Base-by-base conservation (phyloP, 2,797 vertebrate species). In the Amniataba percoides region DNA sequence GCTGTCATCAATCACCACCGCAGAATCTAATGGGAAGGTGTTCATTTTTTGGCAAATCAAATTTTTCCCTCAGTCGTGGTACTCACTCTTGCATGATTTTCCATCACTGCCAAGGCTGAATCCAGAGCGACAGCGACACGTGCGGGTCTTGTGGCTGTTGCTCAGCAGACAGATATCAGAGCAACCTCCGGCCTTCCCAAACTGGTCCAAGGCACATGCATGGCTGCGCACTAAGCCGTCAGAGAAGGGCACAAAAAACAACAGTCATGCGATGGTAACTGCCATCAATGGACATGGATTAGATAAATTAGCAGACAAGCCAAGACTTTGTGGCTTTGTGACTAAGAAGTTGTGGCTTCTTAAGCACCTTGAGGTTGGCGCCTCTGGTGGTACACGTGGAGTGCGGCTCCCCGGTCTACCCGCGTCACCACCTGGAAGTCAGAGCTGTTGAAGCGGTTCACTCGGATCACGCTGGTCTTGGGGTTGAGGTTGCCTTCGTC, bases 21-120 rank as follows among this genome's bases (percentile, higher is more conserved):
- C 31, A 40, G 60, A 56, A 68, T 43, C 25, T 36, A 73, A 64
- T 12, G 10, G 34, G 2, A 57, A 27, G 5, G 0, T 1, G 3
- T 70, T 82, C 3, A 45, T 64, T 36, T 36, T 61, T 55, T 49
- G 36, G 66, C 14, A 2, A 34, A 74, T 64, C 1, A 8, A 21
- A 16, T 19, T 15, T 42, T 42, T 21, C 19, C 4, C 40, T 59
- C 5, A 2, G 21, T n/a, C 13, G 61, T 14, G 23, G 76, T 53
- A 95, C 98, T 97, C 89, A 99, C 98, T 99, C 90, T 99, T 99
- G 95, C 98, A 99, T 36, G 98, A 99, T 65, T 98, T 99, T 34
- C 97, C 97, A 0, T 99, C 98, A 0, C 97, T 99, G 83, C 98
- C 98, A 13, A 99, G 95, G 91, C 97, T 99, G 94, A 99, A 99